A percentile compares a stretch with the other conserved stretches of the same genome.
Conservation (phyloP, 2,888 invertebrate genomes). For the Drosophila tanythrix region DNA sequence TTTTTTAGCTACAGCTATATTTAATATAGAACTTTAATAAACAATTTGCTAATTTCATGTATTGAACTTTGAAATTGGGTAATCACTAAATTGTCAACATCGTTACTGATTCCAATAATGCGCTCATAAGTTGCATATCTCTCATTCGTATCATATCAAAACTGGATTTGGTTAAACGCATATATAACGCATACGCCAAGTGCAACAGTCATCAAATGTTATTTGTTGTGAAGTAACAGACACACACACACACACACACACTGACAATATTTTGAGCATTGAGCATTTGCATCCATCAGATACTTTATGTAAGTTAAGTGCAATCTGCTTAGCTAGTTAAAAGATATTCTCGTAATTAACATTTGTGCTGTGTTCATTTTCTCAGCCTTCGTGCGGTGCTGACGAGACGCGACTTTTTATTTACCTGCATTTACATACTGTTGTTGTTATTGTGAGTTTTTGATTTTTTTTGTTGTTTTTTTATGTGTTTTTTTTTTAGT, state of each 20-base stretch:
- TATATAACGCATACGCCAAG: constrained; percentile 44
- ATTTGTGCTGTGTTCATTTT: constrained; percentile 80
- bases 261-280: constrained; percentile 9
- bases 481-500: constrained; percentile 13
- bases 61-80: not conserved
- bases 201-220: constrained; percentile 7
- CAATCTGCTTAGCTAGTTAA: constrained; percentile 56
- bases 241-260: not conserved
- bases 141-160: not conserved
- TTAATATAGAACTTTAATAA: not conserved
- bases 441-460: constrained; percentile 25
- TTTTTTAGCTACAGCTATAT: not conserved
- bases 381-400: constrained; percentile 80
- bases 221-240: not conserved
- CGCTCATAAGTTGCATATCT: not conserved
- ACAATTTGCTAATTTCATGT: not conserved
- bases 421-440: constrained; percentile 49
- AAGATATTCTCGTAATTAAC: constrained; percentile 78
- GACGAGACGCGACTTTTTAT: constrained; percentile 45
- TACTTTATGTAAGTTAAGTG: constrained; percentile 56
- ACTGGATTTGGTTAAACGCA: not conserved
- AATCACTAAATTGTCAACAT: not conserved
- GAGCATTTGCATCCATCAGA: constrained; percentile 55
- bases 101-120: not conserved
- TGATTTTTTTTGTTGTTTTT: constrained; percentile 9